These are phyloP conservation scores for Zaprionus taronus DNA, from an alignment of 1,140 invertebrate genomes.

Conservation along the genomic window DNA sequence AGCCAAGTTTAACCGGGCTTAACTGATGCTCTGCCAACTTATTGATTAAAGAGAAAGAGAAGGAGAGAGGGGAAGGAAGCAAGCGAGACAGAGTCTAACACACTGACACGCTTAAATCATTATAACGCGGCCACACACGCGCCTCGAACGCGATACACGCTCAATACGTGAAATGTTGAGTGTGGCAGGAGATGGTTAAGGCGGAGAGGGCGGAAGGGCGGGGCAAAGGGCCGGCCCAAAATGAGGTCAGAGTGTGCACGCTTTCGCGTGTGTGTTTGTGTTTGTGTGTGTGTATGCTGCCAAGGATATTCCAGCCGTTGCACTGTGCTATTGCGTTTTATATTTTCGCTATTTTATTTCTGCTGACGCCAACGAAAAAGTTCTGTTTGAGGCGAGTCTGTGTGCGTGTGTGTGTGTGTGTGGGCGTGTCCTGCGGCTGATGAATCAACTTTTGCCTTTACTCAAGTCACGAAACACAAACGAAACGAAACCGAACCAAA, in stretches of 20 bases:
- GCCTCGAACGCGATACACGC: conserved; percentile 28
- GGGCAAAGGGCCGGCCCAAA: conserved; percentile 55
- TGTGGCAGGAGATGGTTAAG: not conserved
- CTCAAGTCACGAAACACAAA: conserved; percentile 82
- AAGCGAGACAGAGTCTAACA: conserved; percentile 11
- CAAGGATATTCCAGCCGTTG: conserved; percentile 61
- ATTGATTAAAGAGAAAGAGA: conserved; percentile 64
- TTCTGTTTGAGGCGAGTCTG: conserved; percentile 5
- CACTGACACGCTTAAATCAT: conserved; percentile 68
- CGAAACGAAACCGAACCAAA: conserved; percentile 65
- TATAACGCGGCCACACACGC: conserved; percentile 51
- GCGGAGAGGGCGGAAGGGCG: conserved; percentile 4
- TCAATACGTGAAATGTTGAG: not conserved
- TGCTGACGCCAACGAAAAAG: conserved; percentile 69
- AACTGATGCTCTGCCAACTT: conserved; percentile 62
- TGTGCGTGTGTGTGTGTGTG: conserved; percentile 27
- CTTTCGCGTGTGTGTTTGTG: conserved; percentile 37
- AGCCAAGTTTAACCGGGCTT: conserved; percentile 42
- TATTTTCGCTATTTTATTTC: conserved; percentile 80
- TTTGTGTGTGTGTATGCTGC: conserved; percentile 32
- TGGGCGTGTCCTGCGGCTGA: conserved; percentile 73
- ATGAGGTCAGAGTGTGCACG: conserved; percentile 76
- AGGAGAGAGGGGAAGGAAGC: not conserved
- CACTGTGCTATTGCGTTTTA: conserved; percentile 66
- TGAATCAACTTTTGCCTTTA: conserved; percentile 81